These are phyloP conservation scores for Ovis aries DNA, from an alignment of 2,113 vertebrate genomes.

Conservation along the genomic window ARS-UI_Ramb_v3.0 NC_056076.1:18677001-18677500, in stretches of 20 bases:
- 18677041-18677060: background rate
- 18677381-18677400: background rate
- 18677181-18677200: background rate
- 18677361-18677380: background rate
- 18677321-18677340: background rate
- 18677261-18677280: background rate
- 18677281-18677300: background rate
- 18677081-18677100: fast-evolving
- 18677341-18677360: background rate
- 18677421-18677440: background rate
- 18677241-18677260: background rate
- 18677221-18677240: background rate
- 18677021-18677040: background rate
- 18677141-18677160: background rate
- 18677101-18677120: background rate
- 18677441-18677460: background rate
- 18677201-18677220: background rate
- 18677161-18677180: background rate
- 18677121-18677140: background rate
- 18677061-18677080: background rate
- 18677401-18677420: background rate
- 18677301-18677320: background rate
- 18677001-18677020: background rate
- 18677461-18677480: background rate
- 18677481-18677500: background rate